These are phyloP conservation scores for Mactra quadrangularis DNA, from an alignment of 1,140 invertebrate species.

Conservation along the genomic window DNA sequence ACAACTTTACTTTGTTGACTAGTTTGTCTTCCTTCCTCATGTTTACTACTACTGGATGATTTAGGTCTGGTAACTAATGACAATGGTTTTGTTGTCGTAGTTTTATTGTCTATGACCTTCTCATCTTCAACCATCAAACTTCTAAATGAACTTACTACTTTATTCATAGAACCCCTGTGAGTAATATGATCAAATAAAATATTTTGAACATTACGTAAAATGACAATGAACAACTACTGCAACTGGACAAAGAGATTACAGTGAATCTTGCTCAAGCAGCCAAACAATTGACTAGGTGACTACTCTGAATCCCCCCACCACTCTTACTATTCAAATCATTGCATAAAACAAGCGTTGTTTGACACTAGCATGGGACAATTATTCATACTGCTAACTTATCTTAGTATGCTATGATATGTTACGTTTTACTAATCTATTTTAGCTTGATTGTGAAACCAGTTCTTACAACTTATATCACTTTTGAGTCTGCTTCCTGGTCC, in stretches of 20 bases:
- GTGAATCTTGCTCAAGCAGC: background rate
- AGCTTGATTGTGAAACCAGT: too few relatives aligned
- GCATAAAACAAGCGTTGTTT: too few relatives aligned
- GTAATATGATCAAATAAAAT: background rate
- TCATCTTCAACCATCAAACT: conserved; percentile 77
- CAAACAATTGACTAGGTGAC: too few relatives aligned
- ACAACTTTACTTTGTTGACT: conserved; percentile 5
- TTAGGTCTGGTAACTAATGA: background rate
- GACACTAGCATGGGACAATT: too few relatives aligned
- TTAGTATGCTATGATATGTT: too few relatives aligned
- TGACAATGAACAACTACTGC: background rate
- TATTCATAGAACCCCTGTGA: conserved; percentile 73
- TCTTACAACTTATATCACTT: too few relatives aligned
- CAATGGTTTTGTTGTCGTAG: background rate
- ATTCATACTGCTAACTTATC: too few relatives aligned
- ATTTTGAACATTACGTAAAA: background rate
- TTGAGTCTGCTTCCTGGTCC: too few relatives aligned
- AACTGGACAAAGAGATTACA: background rate
- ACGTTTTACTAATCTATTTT: too few relatives aligned
- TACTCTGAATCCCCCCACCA: too few relatives aligned
- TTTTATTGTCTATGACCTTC: background rate
- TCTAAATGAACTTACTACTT: conserved; percentile 74
- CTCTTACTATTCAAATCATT: too few relatives aligned
- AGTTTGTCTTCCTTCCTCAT: background rate
- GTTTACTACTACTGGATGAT: background rate